phyloP scores from a whole-genome alignment of 2,888 invertebrate genomes.

The Caenorhabditis becei region DNA sequence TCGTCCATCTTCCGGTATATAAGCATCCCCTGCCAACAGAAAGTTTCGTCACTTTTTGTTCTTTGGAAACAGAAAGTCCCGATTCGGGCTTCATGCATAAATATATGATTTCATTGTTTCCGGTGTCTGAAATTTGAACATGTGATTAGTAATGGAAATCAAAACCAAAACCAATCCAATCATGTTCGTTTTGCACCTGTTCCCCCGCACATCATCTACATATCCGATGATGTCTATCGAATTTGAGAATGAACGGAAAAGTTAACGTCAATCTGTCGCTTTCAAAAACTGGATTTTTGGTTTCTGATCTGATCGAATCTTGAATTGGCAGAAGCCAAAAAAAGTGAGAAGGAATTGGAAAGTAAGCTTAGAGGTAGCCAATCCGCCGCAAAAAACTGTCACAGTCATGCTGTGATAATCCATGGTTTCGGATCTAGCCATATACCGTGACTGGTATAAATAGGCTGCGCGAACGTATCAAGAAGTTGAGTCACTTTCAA shows the following conservation, averaged over 20 bases:
- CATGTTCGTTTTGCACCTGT: conserved; percentile 42
- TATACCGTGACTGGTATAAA: conserved; percentile 51
- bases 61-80: neutral
- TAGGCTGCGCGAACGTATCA: conserved; percentile 20
- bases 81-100: neutral
- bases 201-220: conserved; percentile 16
- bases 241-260: conserved; percentile 6
- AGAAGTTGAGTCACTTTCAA: conserved; percentile 31
- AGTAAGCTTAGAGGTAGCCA: conserved; percentile 9
- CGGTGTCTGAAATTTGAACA: conserved; percentile 6
- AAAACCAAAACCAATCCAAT: neutral
- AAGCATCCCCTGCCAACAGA: neutral
- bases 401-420: conserved; percentile 59
- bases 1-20: conserved; percentile 14
- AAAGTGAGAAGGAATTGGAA: conserved; percentile 9
- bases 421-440: conserved; percentile 30
- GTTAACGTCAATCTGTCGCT: no score
- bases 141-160: neutral
- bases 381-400: conserved; percentile 35
- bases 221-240: neutral
- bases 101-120: conserved; percentile 38
- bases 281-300: conserved; percentile 46
- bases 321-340: neutral
- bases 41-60: neutral
- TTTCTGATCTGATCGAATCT: conserved; percentile 27